A percentile compares a stretch with the other conserved stretches of the same genome.
Evolutionary conservation across 2,888 invertebrate species (phyloP).

Genomic region (Aphelenchoides bicaudatus): DNA sequence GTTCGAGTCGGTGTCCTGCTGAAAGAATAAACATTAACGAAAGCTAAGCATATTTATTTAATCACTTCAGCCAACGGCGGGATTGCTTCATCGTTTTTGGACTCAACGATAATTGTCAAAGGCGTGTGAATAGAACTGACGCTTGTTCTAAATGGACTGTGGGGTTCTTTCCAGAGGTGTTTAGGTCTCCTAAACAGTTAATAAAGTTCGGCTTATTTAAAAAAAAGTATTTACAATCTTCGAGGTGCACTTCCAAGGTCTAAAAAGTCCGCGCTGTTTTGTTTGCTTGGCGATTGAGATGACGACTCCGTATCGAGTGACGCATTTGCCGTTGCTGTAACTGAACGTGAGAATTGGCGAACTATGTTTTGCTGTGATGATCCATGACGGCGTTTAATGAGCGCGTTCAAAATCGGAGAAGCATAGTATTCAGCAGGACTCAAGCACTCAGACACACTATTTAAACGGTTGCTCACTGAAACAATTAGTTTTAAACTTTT

Average conservation of each 20-base stretch:
- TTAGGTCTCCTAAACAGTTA: not conserved
- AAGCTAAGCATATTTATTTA: too few species aligned
- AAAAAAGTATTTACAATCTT: too few species aligned
- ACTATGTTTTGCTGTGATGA: not conserved
- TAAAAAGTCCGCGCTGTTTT: constrained; percentile 1
- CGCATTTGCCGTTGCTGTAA: too few species aligned
- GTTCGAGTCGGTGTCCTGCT: too few species aligned
- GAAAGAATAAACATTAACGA: too few species aligned
- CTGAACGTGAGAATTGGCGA: too few species aligned
- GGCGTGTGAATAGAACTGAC: not conserved
- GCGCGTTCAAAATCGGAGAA: not conserved
- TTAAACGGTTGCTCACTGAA: not conserved
- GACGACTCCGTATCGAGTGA: not conserved
- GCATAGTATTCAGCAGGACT: constrained; percentile 6
- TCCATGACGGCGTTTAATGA: not conserved
- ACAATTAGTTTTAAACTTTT: not conserved
- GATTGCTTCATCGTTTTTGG: not conserved
- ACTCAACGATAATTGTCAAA: constrained; percentile 5
- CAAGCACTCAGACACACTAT: constrained; percentile 2
- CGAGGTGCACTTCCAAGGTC: too few species aligned
- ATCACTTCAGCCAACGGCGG: not conserved
- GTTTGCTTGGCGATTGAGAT: not conserved
- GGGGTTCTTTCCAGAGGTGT: constrained; percentile 1
- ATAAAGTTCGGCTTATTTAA: not conserved
- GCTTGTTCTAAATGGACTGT: not conserved